Evolutionary conservation across 2,888 invertebrate genomes (phyloP).

Genomic region (Eucera pruinosa): DNA sequence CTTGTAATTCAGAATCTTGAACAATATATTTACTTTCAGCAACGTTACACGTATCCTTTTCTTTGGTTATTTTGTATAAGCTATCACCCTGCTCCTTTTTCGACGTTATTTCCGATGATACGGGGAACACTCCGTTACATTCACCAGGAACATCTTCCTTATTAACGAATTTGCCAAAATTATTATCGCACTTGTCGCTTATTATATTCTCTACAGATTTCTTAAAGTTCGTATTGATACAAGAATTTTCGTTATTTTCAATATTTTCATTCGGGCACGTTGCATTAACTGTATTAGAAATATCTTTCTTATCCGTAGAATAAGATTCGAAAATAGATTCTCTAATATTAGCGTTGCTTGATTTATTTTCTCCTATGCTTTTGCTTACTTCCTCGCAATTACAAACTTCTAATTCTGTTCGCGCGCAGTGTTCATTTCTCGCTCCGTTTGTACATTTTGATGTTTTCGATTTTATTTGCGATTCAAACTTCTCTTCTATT

Average conservation of each 20-base stretch:
- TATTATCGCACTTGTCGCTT: constrained; percentile 16
- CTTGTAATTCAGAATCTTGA: constrained; percentile 71
- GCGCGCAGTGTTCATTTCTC: constrained; percentile 44
- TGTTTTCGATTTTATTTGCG: constrained; percentile 43
- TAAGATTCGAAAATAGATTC: constrained; percentile 64
- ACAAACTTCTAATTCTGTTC: constrained; percentile 58
- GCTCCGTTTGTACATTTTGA: constrained; percentile 36
- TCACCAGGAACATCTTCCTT: constrained; percentile 30
- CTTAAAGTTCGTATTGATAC: constrained; percentile 26
- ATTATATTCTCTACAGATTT: constrained; percentile 39
- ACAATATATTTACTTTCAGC: constrained; percentile 45
- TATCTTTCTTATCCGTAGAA: constrained; percentile 57
- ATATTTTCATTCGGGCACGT: constrained; percentile 37
- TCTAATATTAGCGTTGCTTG: constrained; percentile 48
- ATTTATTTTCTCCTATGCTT: constrained; percentile 33
- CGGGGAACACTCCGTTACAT: neutral
- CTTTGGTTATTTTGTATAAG: constrained; percentile 20
- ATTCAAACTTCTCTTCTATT: constrained; percentile 24
- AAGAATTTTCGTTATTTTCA: constrained; percentile 30
- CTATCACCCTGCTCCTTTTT: constrained; percentile 7
- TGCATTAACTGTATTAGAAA: constrained; percentile 49
- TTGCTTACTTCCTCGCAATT: constrained; percentile 48
- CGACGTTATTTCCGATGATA: neutral
- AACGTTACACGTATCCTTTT: constrained; percentile 8
- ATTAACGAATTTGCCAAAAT: constrained; percentile 11